A percentile compares a stretch with the other conserved stretches of the same genome.
Conservation (phyloP, 2,113 vertebrate genomes). For the Gobius niger region DNA sequence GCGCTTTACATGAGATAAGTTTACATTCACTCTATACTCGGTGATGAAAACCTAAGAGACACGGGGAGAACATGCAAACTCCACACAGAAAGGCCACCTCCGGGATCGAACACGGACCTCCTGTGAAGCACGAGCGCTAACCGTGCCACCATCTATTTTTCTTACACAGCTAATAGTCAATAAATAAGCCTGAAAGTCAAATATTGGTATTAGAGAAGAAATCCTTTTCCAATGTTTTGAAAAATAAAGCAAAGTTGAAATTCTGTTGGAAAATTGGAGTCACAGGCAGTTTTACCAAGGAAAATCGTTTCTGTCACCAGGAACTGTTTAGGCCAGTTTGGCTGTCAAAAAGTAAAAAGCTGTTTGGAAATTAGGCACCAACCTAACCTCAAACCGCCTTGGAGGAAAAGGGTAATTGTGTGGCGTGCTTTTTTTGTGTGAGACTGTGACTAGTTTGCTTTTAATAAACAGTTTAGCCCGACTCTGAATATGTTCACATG, state of each 20-base stretch:
- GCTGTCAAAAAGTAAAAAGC: constrained; percentile 2
- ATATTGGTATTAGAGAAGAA: neutral
- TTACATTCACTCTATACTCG: no score
- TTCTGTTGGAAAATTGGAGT: neutral
- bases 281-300: neutral
- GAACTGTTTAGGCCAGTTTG: constrained; percentile 2
- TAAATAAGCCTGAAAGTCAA: neutral
- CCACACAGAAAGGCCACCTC: no score
- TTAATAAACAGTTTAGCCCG: neutral
- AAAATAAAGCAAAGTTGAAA: neutral
- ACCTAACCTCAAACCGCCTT: neutral
- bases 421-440: neutral
- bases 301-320: constrained; percentile 6
- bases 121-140: no score
- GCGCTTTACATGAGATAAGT: no score
- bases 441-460: constrained; percentile 3
- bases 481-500: neutral
- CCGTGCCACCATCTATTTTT: no score
- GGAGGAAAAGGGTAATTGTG: constrained; percentile 1
- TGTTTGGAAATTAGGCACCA: neutral
- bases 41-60: no score
- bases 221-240: neutral
- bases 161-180: neutral
- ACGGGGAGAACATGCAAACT: no score
- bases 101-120: no score